Conservation (phyloP, 1,140 invertebrate genomes). For the Microplitis mediator region DNA sequence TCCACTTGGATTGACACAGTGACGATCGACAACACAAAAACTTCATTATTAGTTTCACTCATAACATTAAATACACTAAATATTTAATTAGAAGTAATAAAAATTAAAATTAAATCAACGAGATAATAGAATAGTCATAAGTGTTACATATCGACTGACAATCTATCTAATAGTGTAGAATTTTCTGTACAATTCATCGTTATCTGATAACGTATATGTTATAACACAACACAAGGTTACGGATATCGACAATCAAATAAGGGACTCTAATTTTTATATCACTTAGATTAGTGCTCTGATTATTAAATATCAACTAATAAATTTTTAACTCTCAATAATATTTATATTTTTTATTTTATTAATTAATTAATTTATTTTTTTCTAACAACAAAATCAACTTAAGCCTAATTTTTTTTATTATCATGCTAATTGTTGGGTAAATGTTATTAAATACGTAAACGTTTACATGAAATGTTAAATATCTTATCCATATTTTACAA, state of each 20-base stretch:
- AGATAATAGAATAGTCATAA: neutral
- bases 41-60: neutral
- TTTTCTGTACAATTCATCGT: neutral
- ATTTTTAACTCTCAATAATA: neutral
- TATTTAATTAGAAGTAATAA: neutral
- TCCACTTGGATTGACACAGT: neutral
- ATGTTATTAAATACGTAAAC: too few relatives aligned
- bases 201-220: too few relatives aligned
- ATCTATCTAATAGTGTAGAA: neutral
- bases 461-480: neutral
- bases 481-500: neutral
- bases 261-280: neutral
- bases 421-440: neutral
- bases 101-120: too few relatives aligned
- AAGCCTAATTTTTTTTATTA: neutral
- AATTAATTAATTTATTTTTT: neutral
- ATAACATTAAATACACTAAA: neutral
- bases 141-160: neutral
- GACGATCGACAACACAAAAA: conserved; percentile 11
- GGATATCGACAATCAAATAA: neutral
- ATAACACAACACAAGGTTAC: neutral
- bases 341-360: neutral
- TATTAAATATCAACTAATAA: neutral
- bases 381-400: neutral
- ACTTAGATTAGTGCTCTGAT: neutral